Conservation (phyloP, 2,113 vertebrate species). For the Cepphus grylle region DNA sequence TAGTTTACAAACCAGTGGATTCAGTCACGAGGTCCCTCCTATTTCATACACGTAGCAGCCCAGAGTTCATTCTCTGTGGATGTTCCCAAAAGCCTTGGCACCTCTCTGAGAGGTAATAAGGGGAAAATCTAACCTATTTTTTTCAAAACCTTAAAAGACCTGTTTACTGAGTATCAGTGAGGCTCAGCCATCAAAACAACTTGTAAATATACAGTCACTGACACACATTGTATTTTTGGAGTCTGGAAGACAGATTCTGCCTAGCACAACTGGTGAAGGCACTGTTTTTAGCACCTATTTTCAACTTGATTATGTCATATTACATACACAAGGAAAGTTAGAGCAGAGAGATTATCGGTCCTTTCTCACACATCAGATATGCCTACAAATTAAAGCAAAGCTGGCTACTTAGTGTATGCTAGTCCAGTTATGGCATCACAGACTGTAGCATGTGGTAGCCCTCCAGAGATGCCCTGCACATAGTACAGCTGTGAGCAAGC, state of each 20-base stretch:
- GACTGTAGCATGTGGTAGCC: background rate
- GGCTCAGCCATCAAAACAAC: background rate
- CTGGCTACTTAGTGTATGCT: background rate
- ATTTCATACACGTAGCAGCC: fast-evolving
- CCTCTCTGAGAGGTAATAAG: background rate
- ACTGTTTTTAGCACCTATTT: background rate
- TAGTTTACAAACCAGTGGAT: background rate
- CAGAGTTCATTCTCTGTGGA: background rate
- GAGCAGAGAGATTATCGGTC: background rate
- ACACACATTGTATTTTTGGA: background rate
- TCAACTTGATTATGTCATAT: background rate
- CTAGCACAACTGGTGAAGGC: background rate
- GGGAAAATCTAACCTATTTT: background rate
- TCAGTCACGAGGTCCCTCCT: background rate
- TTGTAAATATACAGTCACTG: background rate
- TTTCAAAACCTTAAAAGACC: background rate
- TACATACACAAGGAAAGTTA: background rate
- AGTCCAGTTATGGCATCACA: background rate
- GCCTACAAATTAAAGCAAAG: background rate
- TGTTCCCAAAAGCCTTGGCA: background rate
- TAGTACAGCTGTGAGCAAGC: background rate
- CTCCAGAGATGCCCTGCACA: background rate
- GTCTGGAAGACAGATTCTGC: background rate
- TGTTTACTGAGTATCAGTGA: background rate
- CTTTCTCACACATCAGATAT: background rate